These are phyloP conservation scores for Lontra canadensis DNA, from an alignment of 2,113 vertebrate species.

Conservation along the genomic window DNA sequence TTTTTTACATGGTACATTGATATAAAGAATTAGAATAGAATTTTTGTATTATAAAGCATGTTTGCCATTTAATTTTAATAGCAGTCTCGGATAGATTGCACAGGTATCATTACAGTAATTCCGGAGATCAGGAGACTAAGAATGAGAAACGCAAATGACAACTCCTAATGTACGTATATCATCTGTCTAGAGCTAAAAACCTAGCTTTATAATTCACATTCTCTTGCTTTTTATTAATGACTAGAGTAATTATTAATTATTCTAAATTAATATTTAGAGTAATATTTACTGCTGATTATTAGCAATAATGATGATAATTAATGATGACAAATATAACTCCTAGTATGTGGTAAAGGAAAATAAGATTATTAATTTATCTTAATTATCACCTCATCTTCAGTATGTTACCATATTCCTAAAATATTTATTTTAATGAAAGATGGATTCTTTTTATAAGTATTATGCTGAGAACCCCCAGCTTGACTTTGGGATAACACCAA, in stretches of 20 bases:
- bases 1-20: not conserved
- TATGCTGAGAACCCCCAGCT: not conserved
- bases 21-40: not conserved
- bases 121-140: not conserved
- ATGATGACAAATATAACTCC: not conserved
- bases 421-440: not conserved
- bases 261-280: not conserved
- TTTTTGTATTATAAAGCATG: not conserved
- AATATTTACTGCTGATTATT: not conserved
- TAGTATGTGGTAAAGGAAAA: not conserved
- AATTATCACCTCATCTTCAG: not conserved
- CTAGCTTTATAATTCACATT: not conserved
- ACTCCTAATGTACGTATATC: not conserved
- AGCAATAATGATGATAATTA: not conserved
- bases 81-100: not conserved
- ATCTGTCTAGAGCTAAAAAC: not conserved
- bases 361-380: not conserved
- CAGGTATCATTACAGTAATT: not conserved
- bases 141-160: not conserved
- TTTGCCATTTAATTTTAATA: not conserved
- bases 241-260: not conserved
- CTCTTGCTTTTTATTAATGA: not conserved
- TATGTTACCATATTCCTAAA: not conserved
- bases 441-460: not conserved
- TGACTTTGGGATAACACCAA: not conserved